Conservation (phyloP, 2,888 invertebrate species). For the Diaphora mendica region DNA sequence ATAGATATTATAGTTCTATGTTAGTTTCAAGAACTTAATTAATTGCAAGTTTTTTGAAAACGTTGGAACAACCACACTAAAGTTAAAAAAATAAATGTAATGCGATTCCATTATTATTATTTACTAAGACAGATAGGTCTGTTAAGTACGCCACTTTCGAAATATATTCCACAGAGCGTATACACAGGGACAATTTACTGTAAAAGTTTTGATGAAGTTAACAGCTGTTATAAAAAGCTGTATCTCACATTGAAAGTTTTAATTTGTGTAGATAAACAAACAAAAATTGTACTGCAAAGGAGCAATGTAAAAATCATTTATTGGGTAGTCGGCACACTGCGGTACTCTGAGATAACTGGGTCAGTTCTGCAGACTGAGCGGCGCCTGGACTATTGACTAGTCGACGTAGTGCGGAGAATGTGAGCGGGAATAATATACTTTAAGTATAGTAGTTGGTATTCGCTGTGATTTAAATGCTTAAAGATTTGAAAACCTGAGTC, state of each 20-base stretch:
- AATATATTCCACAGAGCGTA: neutral
- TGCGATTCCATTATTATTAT: neutral
- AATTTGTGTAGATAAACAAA: conserved; percentile 53
- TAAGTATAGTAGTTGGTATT: neutral
- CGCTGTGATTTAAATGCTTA: neutral
- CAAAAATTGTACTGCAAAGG: conserved; percentile 31
- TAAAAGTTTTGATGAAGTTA: neutral
- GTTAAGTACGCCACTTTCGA: neutral
- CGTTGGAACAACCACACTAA: neutral
- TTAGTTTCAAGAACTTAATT: no score
- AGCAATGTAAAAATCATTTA: conserved; percentile 42
- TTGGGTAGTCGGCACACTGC: conserved; percentile 57
- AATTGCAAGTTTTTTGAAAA: no score
- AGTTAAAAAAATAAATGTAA: neutral
- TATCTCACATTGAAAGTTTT: conserved; percentile 49
- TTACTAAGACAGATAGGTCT: neutral
- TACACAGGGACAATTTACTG: neutral
- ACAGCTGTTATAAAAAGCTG: conserved; percentile 27
- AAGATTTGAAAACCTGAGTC: neutral
- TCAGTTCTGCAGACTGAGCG: conserved; percentile 68
- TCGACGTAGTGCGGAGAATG: conserved; percentile 40
- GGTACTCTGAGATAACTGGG: conserved; percentile 69
- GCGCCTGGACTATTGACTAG: conserved; percentile 61
- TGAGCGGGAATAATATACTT: conserved; percentile 25
- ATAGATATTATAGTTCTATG: no score